A percentile compares a stretch with the other conserved stretches of the same genome.
Conservation (phyloP, 1,140 invertebrate genomes). For the Hypothenemus hampei region DNA sequence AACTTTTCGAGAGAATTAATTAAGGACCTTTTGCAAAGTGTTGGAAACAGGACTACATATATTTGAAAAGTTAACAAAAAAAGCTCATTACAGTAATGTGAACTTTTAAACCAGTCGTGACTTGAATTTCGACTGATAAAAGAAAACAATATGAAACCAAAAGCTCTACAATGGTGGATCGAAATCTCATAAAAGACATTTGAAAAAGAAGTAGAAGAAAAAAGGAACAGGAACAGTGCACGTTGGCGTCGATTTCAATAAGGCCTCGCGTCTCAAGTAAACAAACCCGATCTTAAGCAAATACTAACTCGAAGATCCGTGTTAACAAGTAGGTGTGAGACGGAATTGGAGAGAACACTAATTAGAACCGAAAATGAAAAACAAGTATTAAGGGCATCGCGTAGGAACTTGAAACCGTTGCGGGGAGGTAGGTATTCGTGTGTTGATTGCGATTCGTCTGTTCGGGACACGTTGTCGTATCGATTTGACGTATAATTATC, state of each 20-base stretch:
- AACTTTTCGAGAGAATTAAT: neutral
- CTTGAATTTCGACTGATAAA: too few relatives aligned
- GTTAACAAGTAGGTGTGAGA: constrained; percentile 24
- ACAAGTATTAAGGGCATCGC: constrained; percentile 8
- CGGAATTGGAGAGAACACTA: constrained; percentile 20
- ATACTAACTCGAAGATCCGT: constrained; percentile 16
- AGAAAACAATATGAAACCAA: constrained; percentile 3
- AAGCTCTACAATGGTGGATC: too few relatives aligned
- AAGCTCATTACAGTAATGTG: too few relatives aligned
- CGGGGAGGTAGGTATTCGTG: neutral
- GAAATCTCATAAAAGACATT: constrained; percentile 17
- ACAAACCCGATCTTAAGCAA: constrained; percentile 23
- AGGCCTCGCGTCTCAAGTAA: constrained; percentile 12
- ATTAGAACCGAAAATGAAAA: constrained; percentile 17
- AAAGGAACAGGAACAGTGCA: too few relatives aligned
- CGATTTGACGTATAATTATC: too few relatives aligned
- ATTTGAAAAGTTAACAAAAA: too few relatives aligned
- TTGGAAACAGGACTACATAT: too few relatives aligned
- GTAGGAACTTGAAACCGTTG: constrained; percentile 4
- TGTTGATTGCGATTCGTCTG: neutral
- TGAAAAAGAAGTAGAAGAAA: too few relatives aligned
- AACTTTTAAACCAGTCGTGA: too few relatives aligned
- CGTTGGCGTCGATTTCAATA: constrained; percentile 25
- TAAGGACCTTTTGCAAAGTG: too few relatives aligned
- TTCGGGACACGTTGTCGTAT: constrained; percentile 2